Conservation (phyloP, 2,113 vertebrate genomes). For the Pluvialis apricaria region DNA sequence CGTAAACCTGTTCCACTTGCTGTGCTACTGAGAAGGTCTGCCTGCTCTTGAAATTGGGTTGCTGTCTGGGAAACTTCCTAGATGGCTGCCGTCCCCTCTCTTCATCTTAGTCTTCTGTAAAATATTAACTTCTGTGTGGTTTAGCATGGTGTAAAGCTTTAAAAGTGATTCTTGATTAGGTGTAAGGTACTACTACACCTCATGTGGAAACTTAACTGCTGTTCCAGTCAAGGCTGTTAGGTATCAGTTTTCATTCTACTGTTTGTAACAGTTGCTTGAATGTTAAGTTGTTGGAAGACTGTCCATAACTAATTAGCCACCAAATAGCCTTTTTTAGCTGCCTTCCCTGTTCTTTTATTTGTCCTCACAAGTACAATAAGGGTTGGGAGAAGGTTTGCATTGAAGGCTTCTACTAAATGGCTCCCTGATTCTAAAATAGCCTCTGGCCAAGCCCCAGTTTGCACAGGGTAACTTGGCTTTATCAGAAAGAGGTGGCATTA, state of each 20-base stretch:
- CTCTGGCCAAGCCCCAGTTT: neutral
- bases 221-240: neutral
- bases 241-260: fast-evolving
- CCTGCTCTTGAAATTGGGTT: neutral
- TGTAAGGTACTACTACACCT: neutral
- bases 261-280: neutral
- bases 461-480: neutral
- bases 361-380: neutral
- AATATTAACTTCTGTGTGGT: neutral
- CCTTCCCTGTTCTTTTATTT: neutral
- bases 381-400: neutral
- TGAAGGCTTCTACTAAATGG: neutral
- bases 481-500: neutral
- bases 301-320: neutral
- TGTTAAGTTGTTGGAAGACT: neutral
- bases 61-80: neutral
- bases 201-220: neutral
- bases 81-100: neutral
- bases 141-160: neutral
- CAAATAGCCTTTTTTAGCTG: neutral
- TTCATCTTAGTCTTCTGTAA: neutral
- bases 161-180: neutral
- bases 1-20: neutral
- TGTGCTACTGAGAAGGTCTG: neutral
- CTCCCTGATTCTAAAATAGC: neutral